Conservation (phyloP, 2,797 vertebrate species). For the Podargus strigoides region DNA sequence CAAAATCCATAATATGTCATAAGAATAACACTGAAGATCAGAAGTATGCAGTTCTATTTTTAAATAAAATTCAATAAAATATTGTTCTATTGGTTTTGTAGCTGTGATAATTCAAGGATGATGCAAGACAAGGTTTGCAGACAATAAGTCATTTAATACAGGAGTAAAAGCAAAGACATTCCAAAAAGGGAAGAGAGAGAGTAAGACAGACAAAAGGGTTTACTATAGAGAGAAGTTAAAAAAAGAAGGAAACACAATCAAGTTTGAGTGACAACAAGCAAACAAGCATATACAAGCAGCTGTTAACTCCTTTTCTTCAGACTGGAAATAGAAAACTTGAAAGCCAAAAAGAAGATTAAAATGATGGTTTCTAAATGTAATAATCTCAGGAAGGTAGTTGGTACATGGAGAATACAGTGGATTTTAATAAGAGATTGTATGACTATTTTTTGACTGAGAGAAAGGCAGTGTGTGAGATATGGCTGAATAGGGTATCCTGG, state of each 20-base stretch:
- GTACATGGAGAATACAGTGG: background rate
- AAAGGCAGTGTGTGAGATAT: background rate
- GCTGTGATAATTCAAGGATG: background rate
- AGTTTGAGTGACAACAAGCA: background rate
- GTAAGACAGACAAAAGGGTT: background rate
- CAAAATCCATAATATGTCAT: background rate
- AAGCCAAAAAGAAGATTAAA: background rate
- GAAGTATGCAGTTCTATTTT: background rate
- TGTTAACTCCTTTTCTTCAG: background rate
- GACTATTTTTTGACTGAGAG: background rate
- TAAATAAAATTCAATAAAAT: background rate
- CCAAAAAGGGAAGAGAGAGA: background rate
- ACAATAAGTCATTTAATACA: background rate
- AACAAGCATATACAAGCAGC: background rate
- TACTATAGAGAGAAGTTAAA: background rate
- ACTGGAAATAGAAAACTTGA: background rate
- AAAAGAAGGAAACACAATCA: background rate
- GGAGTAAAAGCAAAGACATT: background rate
- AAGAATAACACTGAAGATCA: background rate
- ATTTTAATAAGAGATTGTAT: background rate
- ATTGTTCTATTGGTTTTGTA: background rate
- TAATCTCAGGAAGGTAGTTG: background rate
- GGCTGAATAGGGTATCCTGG: background rate
- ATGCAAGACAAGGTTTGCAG: background rate
- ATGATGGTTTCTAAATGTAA: background rate